Percentiles rank a stretch among this genome's conserved stretches.
phyloP scores from a whole-genome alignment of 2,797 vertebrate genomes.

The Platyrinchus mystaceus region DNA sequence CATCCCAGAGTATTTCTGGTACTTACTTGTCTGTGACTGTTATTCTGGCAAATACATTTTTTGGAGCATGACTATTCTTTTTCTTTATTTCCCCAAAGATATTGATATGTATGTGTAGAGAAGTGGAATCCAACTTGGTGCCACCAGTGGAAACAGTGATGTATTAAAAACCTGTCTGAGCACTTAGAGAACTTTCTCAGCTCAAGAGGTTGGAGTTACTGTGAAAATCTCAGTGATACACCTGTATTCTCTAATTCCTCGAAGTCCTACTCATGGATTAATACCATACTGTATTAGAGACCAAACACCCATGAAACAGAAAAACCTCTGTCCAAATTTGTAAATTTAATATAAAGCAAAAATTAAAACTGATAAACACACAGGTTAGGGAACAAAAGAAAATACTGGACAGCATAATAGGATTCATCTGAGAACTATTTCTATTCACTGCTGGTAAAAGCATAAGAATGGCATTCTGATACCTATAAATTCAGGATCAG shows the following conservation, averaged over 20 bases:
- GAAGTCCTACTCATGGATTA: not conserved
- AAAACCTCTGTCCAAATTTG: not conserved
- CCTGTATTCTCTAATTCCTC: not conserved
- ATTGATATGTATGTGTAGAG: not conserved
- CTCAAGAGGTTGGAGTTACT: not conserved
- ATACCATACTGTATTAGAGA: not conserved
- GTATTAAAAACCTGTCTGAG: not conserved
- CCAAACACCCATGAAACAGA: not conserved
- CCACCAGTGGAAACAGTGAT: not conserved
- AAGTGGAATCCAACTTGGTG: not conserved
- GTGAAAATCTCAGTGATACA: not conserved
- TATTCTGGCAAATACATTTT: not conserved
- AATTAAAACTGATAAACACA: not conserved
- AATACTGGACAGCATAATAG: not conserved
- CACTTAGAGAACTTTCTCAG: not conserved
- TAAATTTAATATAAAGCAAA: not conserved
- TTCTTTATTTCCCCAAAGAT: not conserved
- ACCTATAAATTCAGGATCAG: not conserved
- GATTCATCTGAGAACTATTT: not conserved
- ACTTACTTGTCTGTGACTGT: not conserved
- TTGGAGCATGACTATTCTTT: not conserved
- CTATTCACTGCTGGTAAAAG: not conserved
- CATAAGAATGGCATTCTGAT: not conserved
- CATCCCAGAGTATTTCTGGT: not conserved
- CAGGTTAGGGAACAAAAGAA: not conserved